phyloP scores from a whole-genome alignment of 1,140 invertebrate species.

The Aphelinus atriplicis region DNA sequence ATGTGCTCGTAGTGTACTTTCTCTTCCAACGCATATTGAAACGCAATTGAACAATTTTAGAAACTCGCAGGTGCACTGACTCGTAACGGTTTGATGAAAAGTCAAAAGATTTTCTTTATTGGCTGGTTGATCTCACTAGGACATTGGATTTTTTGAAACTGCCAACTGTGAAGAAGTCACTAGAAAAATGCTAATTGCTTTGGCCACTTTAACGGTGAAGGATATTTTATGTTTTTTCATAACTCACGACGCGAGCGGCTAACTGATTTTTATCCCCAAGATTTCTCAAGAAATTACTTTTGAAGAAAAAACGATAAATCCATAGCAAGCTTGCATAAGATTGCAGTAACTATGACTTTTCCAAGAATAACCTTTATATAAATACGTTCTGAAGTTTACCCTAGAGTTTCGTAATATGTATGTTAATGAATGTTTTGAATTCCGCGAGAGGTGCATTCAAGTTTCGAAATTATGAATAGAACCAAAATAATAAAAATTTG shows the following conservation, averaged over 20 bases:
- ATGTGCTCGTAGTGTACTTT: neutral
- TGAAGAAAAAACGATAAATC: neutral
- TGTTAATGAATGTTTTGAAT: slow-evolving; percentile 30
- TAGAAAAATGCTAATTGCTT: too few relatives aligned
- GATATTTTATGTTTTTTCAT: slow-evolving; percentile 4
- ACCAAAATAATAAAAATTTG: neutral
- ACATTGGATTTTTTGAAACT: too few relatives aligned
- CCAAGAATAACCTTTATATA: slow-evolving; percentile 33
- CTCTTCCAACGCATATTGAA: neutral
- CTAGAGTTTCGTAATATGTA: slow-evolving; percentile 6
- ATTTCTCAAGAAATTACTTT: slow-evolving; percentile 29
- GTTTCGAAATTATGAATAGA: slow-evolving; percentile 7
- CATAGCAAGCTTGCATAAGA: slow-evolving; percentile 31
- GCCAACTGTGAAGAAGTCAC: too few relatives aligned
- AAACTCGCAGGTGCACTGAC: too few relatives aligned
- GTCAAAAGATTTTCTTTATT: too few relatives aligned
- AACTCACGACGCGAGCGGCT: slow-evolving; percentile 3
- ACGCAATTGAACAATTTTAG: too few relatives aligned
- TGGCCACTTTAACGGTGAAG: too few relatives aligned
- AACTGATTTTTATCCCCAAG: slow-evolving; percentile 13
- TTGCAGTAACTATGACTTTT: slow-evolving; percentile 22
- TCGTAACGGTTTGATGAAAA: too few relatives aligned
- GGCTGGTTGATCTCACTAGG: too few relatives aligned
- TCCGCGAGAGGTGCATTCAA: slow-evolving; percentile 1
- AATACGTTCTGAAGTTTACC: slow-evolving; percentile 11